These are phyloP conservation scores for Agrypnia vestita DNA, from an alignment of 1,140 invertebrate genomes.

Conservation along the genomic window DNA sequence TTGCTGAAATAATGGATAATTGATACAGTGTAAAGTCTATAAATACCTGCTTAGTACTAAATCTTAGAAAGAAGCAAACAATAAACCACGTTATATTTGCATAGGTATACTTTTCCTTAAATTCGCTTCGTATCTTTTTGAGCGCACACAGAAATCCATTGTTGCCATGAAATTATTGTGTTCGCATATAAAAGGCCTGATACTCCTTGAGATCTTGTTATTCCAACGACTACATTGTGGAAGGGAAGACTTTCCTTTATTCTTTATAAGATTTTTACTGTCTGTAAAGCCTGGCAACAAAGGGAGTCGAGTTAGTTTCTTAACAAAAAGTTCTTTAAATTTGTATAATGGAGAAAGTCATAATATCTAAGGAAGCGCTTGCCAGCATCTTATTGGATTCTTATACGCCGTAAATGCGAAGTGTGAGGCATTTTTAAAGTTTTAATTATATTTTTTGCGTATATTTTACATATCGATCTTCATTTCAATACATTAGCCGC, in stretches of 20 bases:
- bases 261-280: constrained; percentile 46
- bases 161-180: constrained; percentile 43
- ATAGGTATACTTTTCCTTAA: constrained; percentile 24
- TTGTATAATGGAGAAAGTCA: constrained; percentile 38
- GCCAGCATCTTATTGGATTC: constrained; percentile 20
- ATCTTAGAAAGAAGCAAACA: too few species aligned
- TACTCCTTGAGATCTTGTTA: constrained; percentile 43
- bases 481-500: neutral
- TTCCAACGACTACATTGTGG: constrained; percentile 41
- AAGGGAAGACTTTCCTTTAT: constrained; percentile 46
- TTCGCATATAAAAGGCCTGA: constrained; percentile 45
- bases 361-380: constrained; percentile 29
- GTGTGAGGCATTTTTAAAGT: neutral
- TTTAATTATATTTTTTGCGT: neutral
- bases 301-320: constrained; percentile 34
- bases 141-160: constrained; percentile 39
- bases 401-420: neutral
- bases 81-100: constrained; percentile 15
- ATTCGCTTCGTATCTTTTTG: constrained; percentile 42
- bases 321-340: constrained; percentile 41
- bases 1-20: too few species aligned
- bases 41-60: too few species aligned
- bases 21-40: too few species aligned
- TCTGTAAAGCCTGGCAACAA: constrained; percentile 38
- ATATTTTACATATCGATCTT: constrained; percentile 1